Evolutionary conservation across 2,797 vertebrate species (phyloP).

Genomic region (Anguilla obscura): DNA sequence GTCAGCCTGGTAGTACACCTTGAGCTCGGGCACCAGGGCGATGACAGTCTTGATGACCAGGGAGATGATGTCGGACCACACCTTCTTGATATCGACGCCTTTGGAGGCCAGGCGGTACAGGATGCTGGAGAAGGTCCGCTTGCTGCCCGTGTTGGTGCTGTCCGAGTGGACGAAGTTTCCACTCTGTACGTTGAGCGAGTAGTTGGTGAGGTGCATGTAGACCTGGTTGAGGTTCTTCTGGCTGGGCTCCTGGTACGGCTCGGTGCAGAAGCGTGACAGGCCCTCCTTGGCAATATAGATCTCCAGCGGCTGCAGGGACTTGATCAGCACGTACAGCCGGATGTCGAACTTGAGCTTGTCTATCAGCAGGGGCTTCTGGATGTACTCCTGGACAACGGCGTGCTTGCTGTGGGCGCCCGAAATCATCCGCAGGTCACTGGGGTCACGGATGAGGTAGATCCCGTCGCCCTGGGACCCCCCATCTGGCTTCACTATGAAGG

Average conservation of each 20-base stretch:
- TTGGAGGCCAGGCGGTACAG: constrained; percentile 84
- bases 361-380: constrained; percentile 89
- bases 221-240: constrained; percentile 90
- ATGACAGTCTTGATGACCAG: constrained; percentile 96
- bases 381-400: constrained; percentile 93
- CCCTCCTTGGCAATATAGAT: constrained; percentile 97
- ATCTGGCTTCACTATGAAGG: constrained; percentile 96
- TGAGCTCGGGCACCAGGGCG: constrained; percentile 90
- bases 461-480: constrained; percentile 95
- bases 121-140: constrained; percentile 92
- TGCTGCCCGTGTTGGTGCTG: constrained; percentile 90
- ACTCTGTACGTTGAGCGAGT: constrained; percentile 93
- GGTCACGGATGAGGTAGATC: constrained; percentile 98
- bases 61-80: constrained; percentile 96
- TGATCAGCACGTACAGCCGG: constrained; percentile 92
- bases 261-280: constrained; percentile 94
- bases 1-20: constrained; percentile 90
- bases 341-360: constrained; percentile 98
- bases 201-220: constrained; percentile 98
- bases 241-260: constrained; percentile 92
- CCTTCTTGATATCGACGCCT: constrained; percentile 89
- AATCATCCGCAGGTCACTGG: constrained; percentile 77
- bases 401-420: constrained; percentile 80
- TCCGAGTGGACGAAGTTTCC: constrained; percentile 93
- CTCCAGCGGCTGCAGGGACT: constrained; percentile 90